phyloP scores from a whole-genome alignment of 2,113 vertebrate species.

The Alectura lathami region DNA sequence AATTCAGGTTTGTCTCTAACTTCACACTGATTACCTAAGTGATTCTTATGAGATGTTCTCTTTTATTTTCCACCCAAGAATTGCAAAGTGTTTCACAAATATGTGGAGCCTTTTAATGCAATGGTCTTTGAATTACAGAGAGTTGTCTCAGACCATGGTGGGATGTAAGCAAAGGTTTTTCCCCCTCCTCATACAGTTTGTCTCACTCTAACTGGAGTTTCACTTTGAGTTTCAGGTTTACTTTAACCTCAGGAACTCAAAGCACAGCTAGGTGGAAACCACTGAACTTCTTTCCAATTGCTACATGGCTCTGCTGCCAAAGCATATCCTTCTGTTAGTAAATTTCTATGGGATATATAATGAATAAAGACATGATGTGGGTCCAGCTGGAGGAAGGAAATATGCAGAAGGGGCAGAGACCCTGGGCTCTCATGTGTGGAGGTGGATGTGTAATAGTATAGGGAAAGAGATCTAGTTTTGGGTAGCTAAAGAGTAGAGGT shows the following conservation, averaged over 20 bases:
- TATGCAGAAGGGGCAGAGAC: neutral
- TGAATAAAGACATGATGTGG: neutral
- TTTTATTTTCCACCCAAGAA: neutral
- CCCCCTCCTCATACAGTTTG: neutral
- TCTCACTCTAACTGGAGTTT: neutral
- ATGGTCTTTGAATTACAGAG: neutral
- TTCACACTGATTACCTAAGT: neutral
- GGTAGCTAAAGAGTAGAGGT: neutral
- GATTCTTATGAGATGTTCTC: neutral
- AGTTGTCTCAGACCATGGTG: neutral
- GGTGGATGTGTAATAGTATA: neutral
- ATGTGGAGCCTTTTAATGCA: neutral
- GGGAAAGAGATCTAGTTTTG: neutral
- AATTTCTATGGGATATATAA: neutral
- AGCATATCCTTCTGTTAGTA: neutral
- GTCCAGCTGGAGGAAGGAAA: neutral
- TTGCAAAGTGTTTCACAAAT: neutral
- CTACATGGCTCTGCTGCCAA: neutral
- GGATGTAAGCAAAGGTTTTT: neutral
- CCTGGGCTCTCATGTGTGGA: neutral
- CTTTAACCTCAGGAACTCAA: constrained; percentile 38
- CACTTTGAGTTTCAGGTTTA: constrained; percentile 28
- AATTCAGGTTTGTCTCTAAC: neutral
- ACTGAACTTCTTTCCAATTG: neutral
- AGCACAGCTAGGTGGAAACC: constrained; percentile 1